These are phyloP conservation scores for Tringa solitaria DNA, from an alignment of 2,113 vertebrate genomes.

Conservation along the genomic window DNA sequence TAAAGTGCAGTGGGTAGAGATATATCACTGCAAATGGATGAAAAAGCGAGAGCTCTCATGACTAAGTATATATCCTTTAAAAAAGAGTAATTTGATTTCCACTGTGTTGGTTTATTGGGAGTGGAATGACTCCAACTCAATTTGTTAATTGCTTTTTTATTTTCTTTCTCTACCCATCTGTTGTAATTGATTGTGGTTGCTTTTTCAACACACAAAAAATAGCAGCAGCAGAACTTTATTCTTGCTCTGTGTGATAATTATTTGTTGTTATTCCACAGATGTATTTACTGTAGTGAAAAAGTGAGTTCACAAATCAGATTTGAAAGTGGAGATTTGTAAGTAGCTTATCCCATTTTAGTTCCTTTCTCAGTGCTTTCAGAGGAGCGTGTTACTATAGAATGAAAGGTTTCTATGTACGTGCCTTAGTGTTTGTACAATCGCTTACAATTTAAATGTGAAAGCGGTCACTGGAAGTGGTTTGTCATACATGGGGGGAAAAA, in stretches of 20 bases:
- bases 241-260: neutral
- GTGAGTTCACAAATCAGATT: neutral
- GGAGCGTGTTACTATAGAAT: neutral
- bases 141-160: neutral
- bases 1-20: neutral
- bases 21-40: neutral
- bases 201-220: neutral
- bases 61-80: neutral
- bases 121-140: neutral
- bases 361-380: neutral
- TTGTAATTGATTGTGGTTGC: neutral
- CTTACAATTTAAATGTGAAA: neutral
- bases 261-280: neutral
- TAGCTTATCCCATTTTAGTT: neutral
- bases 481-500: neutral
- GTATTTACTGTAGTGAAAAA: neutral
- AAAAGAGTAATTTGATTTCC: neutral
- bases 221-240: neutral
- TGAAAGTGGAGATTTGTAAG: neutral
- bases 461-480: neutral
- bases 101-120: neutral
- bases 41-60: neutral
- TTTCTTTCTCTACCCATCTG: neutral
- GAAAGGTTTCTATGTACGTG: accelerated
- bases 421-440: neutral